phyloP scores from a whole-genome alignment of 2,113 vertebrate genomes.

The Chauna torquata region DNA sequence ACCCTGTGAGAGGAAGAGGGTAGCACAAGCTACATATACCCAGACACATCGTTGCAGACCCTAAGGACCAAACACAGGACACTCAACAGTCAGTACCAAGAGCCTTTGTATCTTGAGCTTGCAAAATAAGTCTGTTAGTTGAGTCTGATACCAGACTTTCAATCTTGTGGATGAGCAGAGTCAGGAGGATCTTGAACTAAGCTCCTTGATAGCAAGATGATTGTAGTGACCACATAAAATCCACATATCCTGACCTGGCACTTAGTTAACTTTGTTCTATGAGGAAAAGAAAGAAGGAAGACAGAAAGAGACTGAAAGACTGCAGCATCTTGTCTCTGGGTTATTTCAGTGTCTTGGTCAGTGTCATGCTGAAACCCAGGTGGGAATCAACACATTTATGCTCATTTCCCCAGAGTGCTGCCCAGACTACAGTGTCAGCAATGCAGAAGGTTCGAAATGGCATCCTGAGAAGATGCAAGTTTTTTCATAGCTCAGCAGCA shows the following conservation, averaged over 20 bases:
- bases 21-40: fast-evolving
- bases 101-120: background rate
- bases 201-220: background rate
- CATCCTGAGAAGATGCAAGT: background rate
- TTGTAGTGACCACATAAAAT: background rate
- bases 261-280: background rate
- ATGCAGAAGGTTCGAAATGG: background rate
- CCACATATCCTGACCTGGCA: background rate
- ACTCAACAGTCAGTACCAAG: background rate
- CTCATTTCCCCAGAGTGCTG: background rate
- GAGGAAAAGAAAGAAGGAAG: background rate
- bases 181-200: background rate
- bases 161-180: background rate
- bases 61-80: background rate
- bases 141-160: background rate
- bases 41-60: background rate
- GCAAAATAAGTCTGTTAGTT: background rate
- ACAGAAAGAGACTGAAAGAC: background rate
- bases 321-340: background rate
- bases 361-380: background rate
- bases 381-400: background rate
- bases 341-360: background rate
- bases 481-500: background rate
- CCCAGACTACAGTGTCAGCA: background rate
- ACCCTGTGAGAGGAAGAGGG: background rate